Evolutionary conservation across 23 tunicate species (phyloP).

Genomic region (Oikopleura vanhoeffeni): DNA sequence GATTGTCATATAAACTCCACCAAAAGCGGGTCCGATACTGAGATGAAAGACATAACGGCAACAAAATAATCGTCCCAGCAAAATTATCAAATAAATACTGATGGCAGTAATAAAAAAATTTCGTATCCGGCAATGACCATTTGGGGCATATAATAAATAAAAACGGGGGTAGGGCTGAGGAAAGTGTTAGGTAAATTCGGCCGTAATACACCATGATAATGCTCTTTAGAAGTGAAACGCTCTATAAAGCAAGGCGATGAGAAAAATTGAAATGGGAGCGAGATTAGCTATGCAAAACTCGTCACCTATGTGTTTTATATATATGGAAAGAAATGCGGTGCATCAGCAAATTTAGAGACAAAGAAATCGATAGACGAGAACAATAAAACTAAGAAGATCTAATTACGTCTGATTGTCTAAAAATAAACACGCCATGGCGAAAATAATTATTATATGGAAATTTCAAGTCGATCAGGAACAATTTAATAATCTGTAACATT

Average conservation of each 20-base stretch:
- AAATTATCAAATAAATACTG: neutral
- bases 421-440: too few relatives aligned
- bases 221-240: neutral
- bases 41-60: neutral
- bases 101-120: neutral
- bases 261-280: neutral
- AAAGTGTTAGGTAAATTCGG: neutral
- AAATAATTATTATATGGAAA: too few relatives aligned
- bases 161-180: neutral
- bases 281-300: neutral
- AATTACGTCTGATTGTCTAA: too few relatives aligned
- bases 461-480: too few relatives aligned
- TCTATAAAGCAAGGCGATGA: neutral
- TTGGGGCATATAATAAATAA: neutral
- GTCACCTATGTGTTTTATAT: too few relatives aligned
- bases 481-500: too few relatives aligned
- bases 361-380: too few relatives aligned
- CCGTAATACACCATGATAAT: neutral
- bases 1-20: slow-evolving; percentile 8
- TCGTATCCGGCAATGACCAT: neutral
- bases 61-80: neutral
- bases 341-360: too few relatives aligned
- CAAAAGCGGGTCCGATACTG: neutral
- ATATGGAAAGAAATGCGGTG: too few relatives aligned
- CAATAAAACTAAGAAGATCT: too few relatives aligned